Conservation (phyloP, 2,113 vertebrate genomes). For the Scortum barcoo region DNA sequence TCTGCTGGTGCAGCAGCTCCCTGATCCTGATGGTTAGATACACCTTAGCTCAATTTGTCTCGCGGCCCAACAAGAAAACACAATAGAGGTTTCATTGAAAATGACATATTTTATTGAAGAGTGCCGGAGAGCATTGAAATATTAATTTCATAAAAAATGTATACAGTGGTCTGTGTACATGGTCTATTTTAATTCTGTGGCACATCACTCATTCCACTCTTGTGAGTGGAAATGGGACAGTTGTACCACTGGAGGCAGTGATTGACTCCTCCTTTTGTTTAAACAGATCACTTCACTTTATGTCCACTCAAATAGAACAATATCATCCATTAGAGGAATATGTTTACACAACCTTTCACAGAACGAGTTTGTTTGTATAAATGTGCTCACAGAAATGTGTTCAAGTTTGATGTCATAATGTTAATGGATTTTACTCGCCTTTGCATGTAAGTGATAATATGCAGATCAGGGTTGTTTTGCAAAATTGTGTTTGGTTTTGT, state of each 20-base stretch:
- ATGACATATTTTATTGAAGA: conserved; percentile 84
- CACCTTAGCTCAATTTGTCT: conserved; percentile 72
- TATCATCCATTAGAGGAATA: conserved; percentile 49
- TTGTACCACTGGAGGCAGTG: conserved; percentile 75
- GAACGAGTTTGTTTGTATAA: conserved; percentile 43
- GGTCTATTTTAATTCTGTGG: conserved; percentile 85
- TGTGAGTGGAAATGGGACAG: conserved; percentile 74
- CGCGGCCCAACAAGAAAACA: conserved; percentile 67
- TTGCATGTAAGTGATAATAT: conserved; percentile 22
- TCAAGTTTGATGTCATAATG: conserved; percentile 47
- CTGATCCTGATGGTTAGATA: conserved; percentile 56
- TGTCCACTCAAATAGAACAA: conserved; percentile 64
- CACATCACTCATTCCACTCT: conserved; percentile 79
- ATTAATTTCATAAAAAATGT: conserved; percentile 87
- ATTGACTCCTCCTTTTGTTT: conserved; percentile 74
- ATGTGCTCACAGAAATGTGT: conserved; percentile 30
- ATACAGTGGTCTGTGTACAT: conserved; percentile 78
- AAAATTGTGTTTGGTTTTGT: conserved; percentile 27
- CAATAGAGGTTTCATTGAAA: conserved; percentile 78
- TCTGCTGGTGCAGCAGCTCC: conserved; percentile 53
- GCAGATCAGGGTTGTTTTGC: conserved; percentile 20
- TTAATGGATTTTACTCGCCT: conserved; percentile 44
- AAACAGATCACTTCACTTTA: conserved; percentile 65
- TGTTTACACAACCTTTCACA: conserved; percentile 50
- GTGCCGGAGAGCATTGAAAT: conserved; percentile 81